Percentiles rank a stretch among this genome's conserved stretches.
These are phyloP conservation scores for Lacanobia wlatinum DNA, from an alignment of 2,888 invertebrate genomes.

Conservation along the genomic window DNA sequence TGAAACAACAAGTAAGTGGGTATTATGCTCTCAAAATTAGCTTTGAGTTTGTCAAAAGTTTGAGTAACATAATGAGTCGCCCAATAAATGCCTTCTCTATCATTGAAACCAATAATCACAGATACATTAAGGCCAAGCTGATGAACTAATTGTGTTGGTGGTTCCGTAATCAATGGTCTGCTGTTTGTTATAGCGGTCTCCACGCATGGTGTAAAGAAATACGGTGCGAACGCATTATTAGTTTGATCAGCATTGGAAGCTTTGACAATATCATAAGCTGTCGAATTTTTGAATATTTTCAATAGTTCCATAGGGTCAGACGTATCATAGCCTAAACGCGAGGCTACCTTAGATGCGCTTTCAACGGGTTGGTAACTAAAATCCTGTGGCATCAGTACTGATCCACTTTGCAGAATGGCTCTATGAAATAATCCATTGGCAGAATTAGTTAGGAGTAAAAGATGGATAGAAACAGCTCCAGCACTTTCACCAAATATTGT, in stretches of 20 bases:
- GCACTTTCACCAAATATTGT: slow-evolving; percentile 78
- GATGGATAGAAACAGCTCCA: slow-evolving; percentile 70
- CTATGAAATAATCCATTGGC: slow-evolving; percentile 73
- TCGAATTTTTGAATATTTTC: slow-evolving; percentile 65
- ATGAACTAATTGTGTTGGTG: slow-evolving; percentile 63
- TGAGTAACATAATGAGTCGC: slow-evolving; percentile 61
- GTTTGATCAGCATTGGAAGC: slow-evolving; percentile 59
- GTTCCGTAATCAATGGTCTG: slow-evolving; percentile 61
- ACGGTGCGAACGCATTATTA: slow-evolving; percentile 62
- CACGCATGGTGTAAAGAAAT: slow-evolving; percentile 68
- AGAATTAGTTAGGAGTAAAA: slow-evolving; percentile 70
- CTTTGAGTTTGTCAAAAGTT: slow-evolving; percentile 55
- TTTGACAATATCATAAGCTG: slow-evolving; percentile 65
- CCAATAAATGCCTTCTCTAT: slow-evolving; percentile 73
- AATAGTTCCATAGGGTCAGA: slow-evolving; percentile 68
- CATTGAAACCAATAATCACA: slow-evolving; percentile 73
- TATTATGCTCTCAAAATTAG: slow-evolving; percentile 59
- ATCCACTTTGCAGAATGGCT: slow-evolving; percentile 75
- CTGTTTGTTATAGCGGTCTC: slow-evolving; percentile 53
- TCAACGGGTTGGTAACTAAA: slow-evolving; percentile 65
- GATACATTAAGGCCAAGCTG: slow-evolving; percentile 49
- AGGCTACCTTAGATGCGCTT: slow-evolving; percentile 63
- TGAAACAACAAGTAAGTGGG: slow-evolving; percentile 65
- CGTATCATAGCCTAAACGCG: slow-evolving; percentile 67
- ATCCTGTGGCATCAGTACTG: slow-evolving; percentile 64